These are phyloP conservation scores for Actinia tenebrosa DNA, from an alignment of 64 coral and sea anemone genomes.

Conservation along the genomic window DNA sequence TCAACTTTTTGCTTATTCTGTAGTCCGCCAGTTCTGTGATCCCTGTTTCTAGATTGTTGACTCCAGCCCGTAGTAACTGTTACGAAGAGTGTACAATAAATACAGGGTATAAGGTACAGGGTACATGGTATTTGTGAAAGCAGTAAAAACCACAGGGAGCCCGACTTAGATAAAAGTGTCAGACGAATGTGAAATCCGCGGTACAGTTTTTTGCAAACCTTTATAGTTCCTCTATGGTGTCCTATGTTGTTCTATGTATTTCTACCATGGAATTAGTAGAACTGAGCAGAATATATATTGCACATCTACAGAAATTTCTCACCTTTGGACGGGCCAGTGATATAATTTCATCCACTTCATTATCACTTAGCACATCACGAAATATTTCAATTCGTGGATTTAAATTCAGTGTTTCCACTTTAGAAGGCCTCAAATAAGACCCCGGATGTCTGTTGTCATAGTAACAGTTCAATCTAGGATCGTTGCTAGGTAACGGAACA, in stretches of 20 bases:
- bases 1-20: slow-evolving; percentile 88
- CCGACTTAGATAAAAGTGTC: too few relatives aligned
- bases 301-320: not conserved
- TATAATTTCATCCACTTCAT: slow-evolving; percentile 14
- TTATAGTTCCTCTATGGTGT: too few relatives aligned
- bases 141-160: too few relatives aligned
- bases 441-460: slow-evolving; percentile 30
- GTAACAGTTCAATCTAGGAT: slow-evolving; percentile 12
- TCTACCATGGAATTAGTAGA: too few relatives aligned
- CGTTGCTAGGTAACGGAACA: not conserved
- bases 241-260: too few relatives aligned
- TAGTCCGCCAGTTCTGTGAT: slow-evolving; percentile 68
- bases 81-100: not conserved
- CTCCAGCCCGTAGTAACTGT: slow-evolving; percentile 64
- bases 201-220: too few relatives aligned
- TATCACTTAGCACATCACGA: slow-evolving; percentile 30
- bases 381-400: slow-evolving; percentile 11
- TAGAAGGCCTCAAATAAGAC: slow-evolving; percentile 9
- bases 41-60: slow-evolving; percentile 72
- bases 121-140: too few relatives aligned
- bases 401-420: slow-evolving; percentile 10
- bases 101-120: not conserved
- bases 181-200: too few relatives aligned
- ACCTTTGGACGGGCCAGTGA: slow-evolving; percentile 26
- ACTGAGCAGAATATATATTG: too few relatives aligned